Base-by-base conservation (phyloP, 1,140 invertebrate species). In the Trichonephila clavipes region DNA sequence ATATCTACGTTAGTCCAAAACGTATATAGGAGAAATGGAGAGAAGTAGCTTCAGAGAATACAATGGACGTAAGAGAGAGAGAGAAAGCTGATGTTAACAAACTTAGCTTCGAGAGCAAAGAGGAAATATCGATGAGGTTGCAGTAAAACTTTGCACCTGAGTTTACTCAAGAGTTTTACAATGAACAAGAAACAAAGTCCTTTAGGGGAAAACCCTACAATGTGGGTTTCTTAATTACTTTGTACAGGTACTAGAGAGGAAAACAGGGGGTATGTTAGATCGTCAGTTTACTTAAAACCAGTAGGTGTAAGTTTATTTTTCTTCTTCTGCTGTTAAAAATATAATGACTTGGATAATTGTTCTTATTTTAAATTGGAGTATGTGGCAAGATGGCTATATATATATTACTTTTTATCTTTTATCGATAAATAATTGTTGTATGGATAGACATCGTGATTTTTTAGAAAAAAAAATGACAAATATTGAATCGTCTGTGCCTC, bases 51-150 rank as follows among this genome's bases (percentile, higher is more conserved):
- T 12, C 62, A 40, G 34, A 40, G 34, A 40, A 2, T 28, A 16
- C 59, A 62, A 40, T 28, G n/a, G 81, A 86, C 86, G 40, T 34
- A 69, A 83, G 90, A 92, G n/a, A n/a, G n/a, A n/a, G n/a, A n/a
- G n/a, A n/a, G n/a, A 92, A 92, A 92, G 82, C 40, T 92, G 66
- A 92, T 92, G 90, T 92, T 92, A 34, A 81, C 62, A 92, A 85
- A 92, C 90, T 86, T 40, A 14, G 40, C 51, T 40, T 44, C 14
- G 19, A n/a, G 21, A 19, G 44, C 44, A 12, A 28, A 89, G 66
- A 62, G 6, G 44, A 77, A 72, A 77, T 72, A 66, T 89, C 88
- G 72, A 90, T 61, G 82, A 85, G 81, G 40, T 69, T 34, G 19
- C 21, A 10, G 40, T 16, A 77, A 77, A 82, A 92, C 61, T 58